phyloP scores from a whole-genome alignment of 2,797 vertebrate genomes.

The Gymnoscopelus braueri region DNA sequence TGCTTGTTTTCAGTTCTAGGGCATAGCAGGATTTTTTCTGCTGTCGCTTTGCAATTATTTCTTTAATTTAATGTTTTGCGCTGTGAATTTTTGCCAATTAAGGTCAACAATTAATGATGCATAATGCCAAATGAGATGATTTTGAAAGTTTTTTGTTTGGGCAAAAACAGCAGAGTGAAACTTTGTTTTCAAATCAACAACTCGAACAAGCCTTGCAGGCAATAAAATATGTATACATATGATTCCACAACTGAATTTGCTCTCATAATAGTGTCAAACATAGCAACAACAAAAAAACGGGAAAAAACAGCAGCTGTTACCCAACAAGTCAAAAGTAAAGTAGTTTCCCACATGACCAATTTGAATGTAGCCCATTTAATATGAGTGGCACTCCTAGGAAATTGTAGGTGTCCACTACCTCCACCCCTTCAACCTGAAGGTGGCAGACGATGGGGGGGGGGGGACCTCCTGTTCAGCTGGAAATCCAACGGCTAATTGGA shows the following conservation, averaged over 20 bases:
- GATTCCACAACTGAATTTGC: conserved; percentile 15
- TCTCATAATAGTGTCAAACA: conserved; percentile 44
- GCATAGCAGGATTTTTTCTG: background rate
- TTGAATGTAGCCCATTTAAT: conserved; percentile 59
- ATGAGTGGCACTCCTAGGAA: conserved; percentile 5
- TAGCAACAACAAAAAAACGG: conserved; percentile 48
- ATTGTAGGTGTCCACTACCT: too few species aligned
- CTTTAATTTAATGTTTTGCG: background rate
- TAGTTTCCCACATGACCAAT: conserved; percentile 58
- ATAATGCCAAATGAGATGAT: conserved; percentile 36
- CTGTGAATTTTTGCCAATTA: background rate
- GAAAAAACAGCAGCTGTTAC: conserved; percentile 47
- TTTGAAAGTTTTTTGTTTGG: conserved; percentile 16
- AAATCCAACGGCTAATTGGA: too few species aligned
- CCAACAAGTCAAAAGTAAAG: conserved; percentile 61
- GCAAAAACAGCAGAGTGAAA: background rate
- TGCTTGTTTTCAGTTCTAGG: background rate
- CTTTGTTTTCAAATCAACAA: background rate
- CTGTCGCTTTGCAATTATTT: background rate
- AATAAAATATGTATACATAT: too few species aligned
- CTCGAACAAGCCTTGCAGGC: background rate
- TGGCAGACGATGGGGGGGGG: too few species aligned
- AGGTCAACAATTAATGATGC: conserved; percentile 19
- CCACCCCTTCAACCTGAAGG: too few species aligned
- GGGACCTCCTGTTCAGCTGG: too few species aligned